A percentile compares a stretch with the other conserved stretches of the same genome.
Conservation (phyloP, 2,797 vertebrate species). For the Coracias cyanogaster region DNA sequence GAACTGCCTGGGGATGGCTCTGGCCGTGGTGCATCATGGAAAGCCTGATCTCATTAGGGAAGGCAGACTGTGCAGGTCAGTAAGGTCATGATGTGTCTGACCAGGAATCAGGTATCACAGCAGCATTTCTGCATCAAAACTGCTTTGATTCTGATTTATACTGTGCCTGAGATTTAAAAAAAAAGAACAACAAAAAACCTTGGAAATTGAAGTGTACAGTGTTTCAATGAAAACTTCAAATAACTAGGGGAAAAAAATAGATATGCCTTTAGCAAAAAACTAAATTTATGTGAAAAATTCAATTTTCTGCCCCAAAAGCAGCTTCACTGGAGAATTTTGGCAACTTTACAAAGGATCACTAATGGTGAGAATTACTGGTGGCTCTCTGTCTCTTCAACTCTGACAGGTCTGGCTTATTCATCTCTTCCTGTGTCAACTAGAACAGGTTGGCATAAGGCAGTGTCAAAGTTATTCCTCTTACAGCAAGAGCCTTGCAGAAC, state of each 20-base stretch:
- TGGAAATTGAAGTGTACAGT: background rate
- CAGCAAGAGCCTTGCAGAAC: conserved; percentile 31
- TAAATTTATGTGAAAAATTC: conserved; percentile 12
- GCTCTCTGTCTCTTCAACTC: conserved; percentile 54
- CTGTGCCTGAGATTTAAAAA: background rate
- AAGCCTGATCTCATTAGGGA: background rate
- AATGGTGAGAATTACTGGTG: conserved; percentile 59
- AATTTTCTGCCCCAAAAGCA: conserved; percentile 8
- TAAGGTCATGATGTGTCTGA: background rate
- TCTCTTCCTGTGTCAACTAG: conserved; percentile 52
- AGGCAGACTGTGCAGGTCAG: background rate
- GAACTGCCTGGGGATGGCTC: background rate
- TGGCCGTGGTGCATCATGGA: rapidly evolving
- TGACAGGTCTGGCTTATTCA: conserved; percentile 65
- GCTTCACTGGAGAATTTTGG: conserved; percentile 36
- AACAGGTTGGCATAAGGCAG: conserved; percentile 60
- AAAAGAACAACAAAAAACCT: background rate
- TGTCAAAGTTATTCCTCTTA: conserved; percentile 31
- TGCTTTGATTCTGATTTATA: conserved; percentile 31
- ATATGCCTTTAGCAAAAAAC: background rate
- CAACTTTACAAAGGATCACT: conserved; percentile 14
- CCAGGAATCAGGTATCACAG: background rate
- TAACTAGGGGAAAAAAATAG: background rate
- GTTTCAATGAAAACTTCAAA: conserved; percentile 1
- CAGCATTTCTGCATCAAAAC: conserved; percentile 17